These are phyloP conservation scores for Neopelma chrysocephalum DNA, from an alignment of 2,797 vertebrate genomes.

Conservation along the genomic window DNA sequence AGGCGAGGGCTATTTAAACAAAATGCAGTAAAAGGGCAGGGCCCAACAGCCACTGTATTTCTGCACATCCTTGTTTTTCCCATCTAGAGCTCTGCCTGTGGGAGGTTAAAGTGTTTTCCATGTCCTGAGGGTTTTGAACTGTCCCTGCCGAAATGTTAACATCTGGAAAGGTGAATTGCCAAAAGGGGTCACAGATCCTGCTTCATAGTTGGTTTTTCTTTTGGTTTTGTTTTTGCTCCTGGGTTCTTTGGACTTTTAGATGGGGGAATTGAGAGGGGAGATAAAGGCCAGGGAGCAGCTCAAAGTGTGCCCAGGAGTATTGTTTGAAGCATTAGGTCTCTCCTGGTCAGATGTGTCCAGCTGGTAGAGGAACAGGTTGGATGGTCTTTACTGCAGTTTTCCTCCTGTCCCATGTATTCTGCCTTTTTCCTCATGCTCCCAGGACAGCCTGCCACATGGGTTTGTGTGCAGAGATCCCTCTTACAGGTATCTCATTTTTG, in stretches of 20 bases:
- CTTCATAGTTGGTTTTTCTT: background rate
- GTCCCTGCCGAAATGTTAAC: background rate
- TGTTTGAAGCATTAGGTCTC: fast-evolving
- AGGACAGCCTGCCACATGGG: background rate
- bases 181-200: background rate
- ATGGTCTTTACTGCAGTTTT: background rate
- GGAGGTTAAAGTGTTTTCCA: background rate
- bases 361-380: background rate
- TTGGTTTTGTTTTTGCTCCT: background rate
- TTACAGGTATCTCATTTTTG: background rate
- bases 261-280: background rate
- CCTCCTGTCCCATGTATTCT: background rate
- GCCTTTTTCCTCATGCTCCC: background rate
- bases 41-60: background rate
- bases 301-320: background rate
- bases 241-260: background rate
- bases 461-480: background rate
- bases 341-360: background rate
- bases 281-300: background rate
- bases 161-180: background rate
- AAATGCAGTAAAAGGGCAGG: background rate
- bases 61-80: background rate
- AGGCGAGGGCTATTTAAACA: background rate
- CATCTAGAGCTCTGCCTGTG: background rate
- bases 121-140: background rate